Conservation (phyloP, 2,888 invertebrate genomes). For the Lepidochitona cinerea region DNA sequence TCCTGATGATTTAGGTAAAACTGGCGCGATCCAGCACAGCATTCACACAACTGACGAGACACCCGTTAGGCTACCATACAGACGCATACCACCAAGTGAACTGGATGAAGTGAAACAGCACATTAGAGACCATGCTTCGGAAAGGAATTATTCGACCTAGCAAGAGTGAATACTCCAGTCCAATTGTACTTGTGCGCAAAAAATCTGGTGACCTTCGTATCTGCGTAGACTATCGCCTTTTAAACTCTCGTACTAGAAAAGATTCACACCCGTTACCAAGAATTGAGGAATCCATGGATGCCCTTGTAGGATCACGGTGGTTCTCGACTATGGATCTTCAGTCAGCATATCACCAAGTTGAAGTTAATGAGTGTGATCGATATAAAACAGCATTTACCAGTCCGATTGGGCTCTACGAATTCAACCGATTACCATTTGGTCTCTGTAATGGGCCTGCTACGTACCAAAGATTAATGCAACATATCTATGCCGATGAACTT, state of each 20-base stretch:
- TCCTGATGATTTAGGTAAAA: not conserved
- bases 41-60: conserved; percentile 8
- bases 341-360: conserved; percentile 15
- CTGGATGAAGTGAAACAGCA: conserved; percentile 2
- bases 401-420: conserved; percentile 11
- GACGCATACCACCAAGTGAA: not conserved
- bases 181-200: conserved; percentile 19
- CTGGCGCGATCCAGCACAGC: not conserved
- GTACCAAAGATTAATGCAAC: conserved; percentile 12
- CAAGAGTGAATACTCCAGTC: conserved; percentile 8
- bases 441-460: conserved; percentile 8
- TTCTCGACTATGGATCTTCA: conserved; percentile 13
- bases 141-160: conserved; percentile 17
- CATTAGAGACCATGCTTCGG: not conserved
- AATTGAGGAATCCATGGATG: conserved; percentile 15
- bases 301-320: not conserved
- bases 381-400: conserved; percentile 18
- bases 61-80: not conserved
- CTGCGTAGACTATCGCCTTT: conserved; percentile 15
- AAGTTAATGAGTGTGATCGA: conserved; percentile 8
- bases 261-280: conserved; percentile 11
- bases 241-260: conserved; percentile 10
- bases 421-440: conserved; percentile 21
- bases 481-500: conserved; percentile 2
- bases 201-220: conserved; percentile 10